Percentiles rank a stretch among this genome's conserved stretches.
These are phyloP conservation scores for Sturnira hondurensis DNA, from an alignment of 2,113 vertebrate genomes.

Conservation along the genomic window DNA sequence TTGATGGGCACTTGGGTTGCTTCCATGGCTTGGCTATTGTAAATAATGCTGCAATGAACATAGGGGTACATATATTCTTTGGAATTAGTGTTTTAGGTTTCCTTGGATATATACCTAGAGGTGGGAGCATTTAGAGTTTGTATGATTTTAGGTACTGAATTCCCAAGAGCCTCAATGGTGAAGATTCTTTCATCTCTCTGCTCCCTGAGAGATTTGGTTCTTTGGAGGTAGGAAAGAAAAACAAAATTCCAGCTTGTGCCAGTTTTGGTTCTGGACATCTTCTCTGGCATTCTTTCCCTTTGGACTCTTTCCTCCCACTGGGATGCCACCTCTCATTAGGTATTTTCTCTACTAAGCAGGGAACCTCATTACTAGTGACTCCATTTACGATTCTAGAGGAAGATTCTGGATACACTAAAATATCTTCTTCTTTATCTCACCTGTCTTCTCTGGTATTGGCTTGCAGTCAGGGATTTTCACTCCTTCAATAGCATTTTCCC, in stretches of 20 bases:
- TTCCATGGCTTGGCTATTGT: too few species aligned
- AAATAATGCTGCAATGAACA: too few species aligned
- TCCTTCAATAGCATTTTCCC: background rate
- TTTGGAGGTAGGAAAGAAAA: background rate
- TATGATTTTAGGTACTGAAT: background rate
- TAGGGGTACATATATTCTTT: background rate
- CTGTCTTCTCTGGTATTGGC: background rate
- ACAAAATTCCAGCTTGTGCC: background rate
- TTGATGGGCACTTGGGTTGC: too few species aligned
- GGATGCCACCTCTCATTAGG: background rate
- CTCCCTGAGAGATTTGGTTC: background rate
- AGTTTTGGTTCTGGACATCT: background rate
- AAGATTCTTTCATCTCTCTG: background rate
- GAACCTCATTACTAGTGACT: background rate
- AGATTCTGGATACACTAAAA: background rate
- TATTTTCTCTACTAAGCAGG: background rate
- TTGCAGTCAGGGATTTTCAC: background rate
- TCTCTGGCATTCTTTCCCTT: background rate
- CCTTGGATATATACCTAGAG: background rate
- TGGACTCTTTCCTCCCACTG: too few species aligned
- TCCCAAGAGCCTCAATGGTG: background rate
- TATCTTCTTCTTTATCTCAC: background rate
- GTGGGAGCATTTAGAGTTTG: background rate
- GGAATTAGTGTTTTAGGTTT: background rate
- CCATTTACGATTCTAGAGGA: background rate